A percentile compares a stretch with the other conserved stretches of the same genome.
Evolutionary conservation across 2,113 vertebrate genomes (phyloP).

Genomic region (Heterocephalus glaber): DNA sequence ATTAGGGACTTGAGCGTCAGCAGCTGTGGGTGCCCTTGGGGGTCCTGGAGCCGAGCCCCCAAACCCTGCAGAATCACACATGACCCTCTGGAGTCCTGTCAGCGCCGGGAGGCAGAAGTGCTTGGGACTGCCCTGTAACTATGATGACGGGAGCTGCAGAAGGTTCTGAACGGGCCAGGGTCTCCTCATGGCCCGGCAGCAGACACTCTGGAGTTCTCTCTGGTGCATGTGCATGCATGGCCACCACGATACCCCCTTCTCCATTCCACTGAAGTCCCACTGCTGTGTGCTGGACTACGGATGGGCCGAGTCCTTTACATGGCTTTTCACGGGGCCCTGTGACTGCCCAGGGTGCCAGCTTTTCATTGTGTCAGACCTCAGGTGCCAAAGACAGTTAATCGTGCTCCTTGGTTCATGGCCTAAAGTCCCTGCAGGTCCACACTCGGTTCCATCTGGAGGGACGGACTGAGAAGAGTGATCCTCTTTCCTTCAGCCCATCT

Average conservation of each 20-base stretch:
- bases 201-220: not conserved
- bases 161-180: not conserved
- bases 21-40: not conserved
- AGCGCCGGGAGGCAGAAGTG: fast-evolving
- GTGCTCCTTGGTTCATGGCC: not conserved
- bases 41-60: not conserved
- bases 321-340: no score
- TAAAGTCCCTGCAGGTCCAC: not conserved
- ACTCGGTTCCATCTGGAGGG: not conserved
- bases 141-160: not conserved
- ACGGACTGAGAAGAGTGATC: fast-evolving
- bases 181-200: not conserved
- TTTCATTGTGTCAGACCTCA: not conserved
- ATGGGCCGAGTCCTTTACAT: no score
- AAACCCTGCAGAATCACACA: not conserved
- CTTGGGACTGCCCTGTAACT: fast-evolving
- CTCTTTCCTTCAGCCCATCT: no score
- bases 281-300: not conserved
- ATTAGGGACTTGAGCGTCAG: not conserved
- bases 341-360: not conserved
- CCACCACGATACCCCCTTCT: fast-evolving
- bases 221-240: no score
- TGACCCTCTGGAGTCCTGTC: no score
- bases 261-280: not conserved
- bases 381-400: not conserved